A percentile compares a stretch with the other conserved stretches of the same genome.
phyloP scores from a whole-genome alignment of 2,888 invertebrate genomes.

The Allacma fusca region DNA sequence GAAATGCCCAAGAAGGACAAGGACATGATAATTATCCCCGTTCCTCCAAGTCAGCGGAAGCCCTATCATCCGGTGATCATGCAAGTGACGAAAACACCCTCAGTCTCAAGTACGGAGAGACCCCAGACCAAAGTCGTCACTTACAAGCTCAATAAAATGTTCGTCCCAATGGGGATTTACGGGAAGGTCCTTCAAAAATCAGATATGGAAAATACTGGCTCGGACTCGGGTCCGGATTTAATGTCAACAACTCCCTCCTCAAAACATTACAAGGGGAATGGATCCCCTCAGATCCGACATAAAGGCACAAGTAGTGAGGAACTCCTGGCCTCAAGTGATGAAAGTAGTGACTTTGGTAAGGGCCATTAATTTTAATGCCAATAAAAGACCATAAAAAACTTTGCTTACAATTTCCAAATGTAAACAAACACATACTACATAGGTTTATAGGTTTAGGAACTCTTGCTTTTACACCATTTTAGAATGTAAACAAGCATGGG shows the following conservation, averaged over 20 bases:
- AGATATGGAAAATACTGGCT: too few species aligned
- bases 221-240: neutral
- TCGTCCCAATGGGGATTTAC: constrained; percentile 59
- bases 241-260: neutral
- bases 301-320: constrained; percentile 40
- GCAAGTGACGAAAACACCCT: constrained; percentile 53
- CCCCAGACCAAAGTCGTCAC: constrained; percentile 50
- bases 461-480: too few species aligned
- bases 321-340: constrained; percentile 23
- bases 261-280: neutral
- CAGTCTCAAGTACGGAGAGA: constrained; percentile 40
- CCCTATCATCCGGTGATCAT: constrained; percentile 58
- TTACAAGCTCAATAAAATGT: constrained; percentile 59
- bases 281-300: constrained; percentile 20
- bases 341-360: constrained; percentile 26
- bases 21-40: constrained; percentile 57
- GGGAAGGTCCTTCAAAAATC: constrained; percentile 48
- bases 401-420: too few species aligned
- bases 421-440: too few species aligned
- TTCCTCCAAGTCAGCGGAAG: constrained; percentile 54
- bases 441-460: too few species aligned
- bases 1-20: constrained; percentile 13
- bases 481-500: too few species aligned
- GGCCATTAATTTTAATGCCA: neutral
- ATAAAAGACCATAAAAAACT: too few species aligned